A percentile compares a stretch with the other conserved stretches of the same genome.
Evolutionary conservation across 1,140 invertebrate genomes (phyloP).

Genomic region (Lucilia cuprina): DNA sequence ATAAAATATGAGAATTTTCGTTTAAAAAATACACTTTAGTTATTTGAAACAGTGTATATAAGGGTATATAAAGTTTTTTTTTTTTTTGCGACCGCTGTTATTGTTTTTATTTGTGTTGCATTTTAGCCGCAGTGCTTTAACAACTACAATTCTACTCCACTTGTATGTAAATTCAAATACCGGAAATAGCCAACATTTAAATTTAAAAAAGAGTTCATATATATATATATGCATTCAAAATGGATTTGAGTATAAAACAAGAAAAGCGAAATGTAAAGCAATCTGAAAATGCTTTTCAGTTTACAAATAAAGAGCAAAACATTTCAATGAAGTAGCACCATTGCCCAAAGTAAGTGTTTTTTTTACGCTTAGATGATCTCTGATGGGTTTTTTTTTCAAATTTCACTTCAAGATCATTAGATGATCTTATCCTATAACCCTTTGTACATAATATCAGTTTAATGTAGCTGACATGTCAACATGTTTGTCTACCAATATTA

Average conservation of each 20-base stretch:
- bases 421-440: too few relatives aligned
- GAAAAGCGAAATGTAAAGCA: background rate
- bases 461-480: too few relatives aligned
- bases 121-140: constrained; percentile 20
- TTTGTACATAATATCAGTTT: too few relatives aligned
- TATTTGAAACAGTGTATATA: background rate
- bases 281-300: constrained; percentile 4
- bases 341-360: background rate
- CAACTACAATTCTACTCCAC: constrained; percentile 17
- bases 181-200: constrained; percentile 31
- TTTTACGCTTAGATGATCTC: too few relatives aligned
- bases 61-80: background rate
- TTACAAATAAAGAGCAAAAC: background rate
- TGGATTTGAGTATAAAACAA: background rate
- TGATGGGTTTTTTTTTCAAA: too few relatives aligned
- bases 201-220: background rate
- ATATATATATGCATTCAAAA: background rate
- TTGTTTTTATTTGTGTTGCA: background rate
- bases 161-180: constrained; percentile 34
- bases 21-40: background rate
- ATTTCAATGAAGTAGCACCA: background rate
- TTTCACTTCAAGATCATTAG: too few relatives aligned
- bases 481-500: too few relatives aligned
- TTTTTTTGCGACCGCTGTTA: background rate
- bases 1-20: too few relatives aligned